Evolutionary conservation across 2,888 invertebrate genomes (phyloP).

Genomic region (Ichneumoninae sp.): DNA sequence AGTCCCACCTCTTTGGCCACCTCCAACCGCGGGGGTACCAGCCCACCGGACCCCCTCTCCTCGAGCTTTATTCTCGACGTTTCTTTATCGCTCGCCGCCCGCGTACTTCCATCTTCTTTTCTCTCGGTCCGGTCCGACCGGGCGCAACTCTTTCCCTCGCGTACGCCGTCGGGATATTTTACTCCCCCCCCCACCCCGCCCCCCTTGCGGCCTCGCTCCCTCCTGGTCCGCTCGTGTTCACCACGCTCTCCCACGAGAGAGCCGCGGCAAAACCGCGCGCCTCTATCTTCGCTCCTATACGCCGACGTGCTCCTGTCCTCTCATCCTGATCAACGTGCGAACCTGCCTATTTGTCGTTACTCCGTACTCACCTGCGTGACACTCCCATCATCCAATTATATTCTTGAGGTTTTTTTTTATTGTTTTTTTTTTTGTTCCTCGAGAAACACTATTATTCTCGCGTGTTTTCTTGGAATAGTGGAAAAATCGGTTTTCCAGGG

Average conservation of each 20-base stretch:
- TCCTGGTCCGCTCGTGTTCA: slow-evolving; percentile 11
- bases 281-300: slow-evolving; percentile 27
- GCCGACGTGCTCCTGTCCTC: slow-evolving; percentile 44
- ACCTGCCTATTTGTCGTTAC: slow-evolving; percentile 54
- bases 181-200: slow-evolving; percentile 41
- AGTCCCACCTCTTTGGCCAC: slow-evolving; percentile 84
- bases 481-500: too few relatives aligned
- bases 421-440: too few relatives aligned
- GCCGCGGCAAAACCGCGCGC: slow-evolving; percentile 10
- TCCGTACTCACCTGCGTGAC: slow-evolving; percentile 39
- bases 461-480: too few relatives aligned
- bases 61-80: slow-evolving; percentile 55
- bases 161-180: not conserved
- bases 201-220: slow-evolving; percentile 24
- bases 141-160: slow-evolving; percentile 12
- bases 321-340: slow-evolving; percentile 48
- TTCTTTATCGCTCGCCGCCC: slow-evolving; percentile 65
- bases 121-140: not conserved
- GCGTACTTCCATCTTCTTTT: slow-evolving; percentile 39
- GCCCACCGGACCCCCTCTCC: slow-evolving; percentile 83
- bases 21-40: slow-evolving; percentile 83
- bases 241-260: slow-evolving; percentile 15
- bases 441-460: not conserved
- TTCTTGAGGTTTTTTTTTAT: too few relatives aligned
- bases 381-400: slow-evolving; percentile 50